A percentile compares a stretch with the other conserved stretches of the same genome.
These are phyloP conservation scores for Allacma fusca DNA, from an alignment of 2,888 invertebrate genomes.

Conservation along the genomic window DNA sequence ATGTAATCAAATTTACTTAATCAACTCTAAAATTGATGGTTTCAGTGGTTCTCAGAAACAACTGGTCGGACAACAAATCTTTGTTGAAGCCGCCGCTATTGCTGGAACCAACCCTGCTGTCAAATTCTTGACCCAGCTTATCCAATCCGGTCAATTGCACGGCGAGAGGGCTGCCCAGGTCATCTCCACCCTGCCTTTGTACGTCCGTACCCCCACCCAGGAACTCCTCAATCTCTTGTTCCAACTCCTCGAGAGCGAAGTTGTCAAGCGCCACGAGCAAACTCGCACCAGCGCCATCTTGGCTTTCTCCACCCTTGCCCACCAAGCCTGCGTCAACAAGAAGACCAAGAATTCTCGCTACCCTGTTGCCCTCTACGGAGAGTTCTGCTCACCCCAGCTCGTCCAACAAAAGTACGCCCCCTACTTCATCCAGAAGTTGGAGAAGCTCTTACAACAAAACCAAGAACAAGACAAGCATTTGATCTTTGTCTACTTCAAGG, in stretches of 20 bases:
- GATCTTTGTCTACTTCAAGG: conserved; percentile 61
- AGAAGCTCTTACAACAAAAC: conserved; percentile 41
- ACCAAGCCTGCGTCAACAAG: no score
- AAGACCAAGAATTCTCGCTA: no score
- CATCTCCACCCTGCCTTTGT: conserved; percentile 61
- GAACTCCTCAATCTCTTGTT: conserved; percentile 62
- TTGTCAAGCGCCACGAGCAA: conserved; percentile 46
- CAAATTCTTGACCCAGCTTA: conserved; percentile 51
- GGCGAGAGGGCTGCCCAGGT: conserved; percentile 61
- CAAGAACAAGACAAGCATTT: conserved; percentile 52
- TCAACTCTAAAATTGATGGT: no score
- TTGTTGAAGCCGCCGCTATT: conserved; percentile 14
- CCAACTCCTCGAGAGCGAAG: not conserved
- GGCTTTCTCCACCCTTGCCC: conserved; percentile 62
- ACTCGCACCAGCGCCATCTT: conserved; percentile 61
- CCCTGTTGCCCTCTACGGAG: conserved; percentile 60
- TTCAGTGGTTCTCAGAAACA: no score
- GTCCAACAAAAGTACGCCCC: conserved; percentile 57
- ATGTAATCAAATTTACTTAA: no score
- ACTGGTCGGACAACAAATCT: not conserved
- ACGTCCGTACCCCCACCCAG: conserved; percentile 63
- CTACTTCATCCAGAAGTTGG: conserved; percentile 52
- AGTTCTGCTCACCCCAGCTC: conserved; percentile 58
- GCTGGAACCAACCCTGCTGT: conserved; percentile 37
- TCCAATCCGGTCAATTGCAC: conserved; percentile 60